Evolutionary conservation across 2,888 invertebrate species (phyloP).

Genomic region (Zootermopsis nevadensis): DNA sequence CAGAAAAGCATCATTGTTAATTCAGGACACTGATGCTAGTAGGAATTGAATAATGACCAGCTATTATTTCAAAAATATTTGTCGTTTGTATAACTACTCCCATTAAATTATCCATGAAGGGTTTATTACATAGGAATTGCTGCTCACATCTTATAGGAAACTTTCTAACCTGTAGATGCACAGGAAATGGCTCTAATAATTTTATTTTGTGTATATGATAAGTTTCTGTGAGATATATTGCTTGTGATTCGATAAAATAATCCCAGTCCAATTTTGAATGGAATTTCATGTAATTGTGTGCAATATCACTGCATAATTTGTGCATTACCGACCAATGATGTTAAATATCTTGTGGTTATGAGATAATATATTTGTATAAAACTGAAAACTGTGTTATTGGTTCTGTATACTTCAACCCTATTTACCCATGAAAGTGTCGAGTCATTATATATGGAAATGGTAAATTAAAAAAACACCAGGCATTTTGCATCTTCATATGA

Average conservation of each 20-base stretch:
- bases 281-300: not conserved
- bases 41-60: not conserved
- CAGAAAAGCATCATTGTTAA: not conserved
- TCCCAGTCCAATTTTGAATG: not conserved
- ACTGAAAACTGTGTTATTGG: not conserved
- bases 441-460: no score
- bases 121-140: not conserved
- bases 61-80: not conserved
- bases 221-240: not conserved
- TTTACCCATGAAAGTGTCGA: not conserved
- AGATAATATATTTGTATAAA: conserved; percentile 4
- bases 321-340: conserved; percentile 22
- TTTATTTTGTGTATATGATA: not conserved
- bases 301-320: not conserved
- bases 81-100: not conserved
- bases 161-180: not conserved
- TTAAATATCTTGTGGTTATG: not conserved
- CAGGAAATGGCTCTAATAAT: not conserved
- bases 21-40: not conserved
- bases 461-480: no score
- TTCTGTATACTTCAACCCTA: not conserved
- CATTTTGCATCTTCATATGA: no score
- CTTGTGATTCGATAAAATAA: not conserved
- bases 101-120: not conserved
- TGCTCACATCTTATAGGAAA: not conserved